These are phyloP conservation scores for Diaprepes abbreviatus DNA, from an alignment of 2,888 invertebrate species.

Conservation along the genomic window DNA sequence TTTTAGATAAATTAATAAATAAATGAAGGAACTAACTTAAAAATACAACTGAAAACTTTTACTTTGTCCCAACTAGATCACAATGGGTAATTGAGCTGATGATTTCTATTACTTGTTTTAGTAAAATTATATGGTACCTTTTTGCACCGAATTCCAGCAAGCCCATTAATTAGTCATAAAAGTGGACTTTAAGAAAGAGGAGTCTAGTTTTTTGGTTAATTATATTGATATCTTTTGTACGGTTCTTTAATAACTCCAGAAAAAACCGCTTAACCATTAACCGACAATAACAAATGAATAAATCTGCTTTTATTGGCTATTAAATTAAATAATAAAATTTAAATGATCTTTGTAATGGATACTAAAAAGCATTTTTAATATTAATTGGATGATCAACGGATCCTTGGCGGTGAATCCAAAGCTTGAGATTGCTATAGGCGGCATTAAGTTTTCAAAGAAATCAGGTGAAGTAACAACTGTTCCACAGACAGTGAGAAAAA, in stretches of 20 bases:
- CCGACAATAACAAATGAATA: conserved; percentile 8
- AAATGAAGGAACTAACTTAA: no score
- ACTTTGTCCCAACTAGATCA: no score
- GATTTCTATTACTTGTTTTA: no score
- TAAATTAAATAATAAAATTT: conserved; percentile 8
- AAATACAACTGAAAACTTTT: no score
- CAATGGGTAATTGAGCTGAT: no score
- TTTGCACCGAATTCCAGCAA: background rate
- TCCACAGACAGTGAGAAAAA: no score
- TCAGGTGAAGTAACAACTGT: no score
- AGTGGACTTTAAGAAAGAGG: no score
- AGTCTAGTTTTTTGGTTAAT: background rate
- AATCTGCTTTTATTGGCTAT: background rate
- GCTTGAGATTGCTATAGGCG: no score
- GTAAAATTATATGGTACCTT: no score
- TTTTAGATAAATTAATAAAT: no score
- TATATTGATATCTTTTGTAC: background rate
- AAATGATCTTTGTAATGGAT: background rate
- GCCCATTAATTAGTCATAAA: background rate
- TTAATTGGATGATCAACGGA: background rate
- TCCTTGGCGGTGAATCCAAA: background rate
- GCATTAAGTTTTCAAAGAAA: no score
- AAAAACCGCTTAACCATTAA: background rate
- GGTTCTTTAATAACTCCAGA: background rate
- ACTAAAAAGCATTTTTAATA: conserved; percentile 1